Evolutionary conservation across 2,888 invertebrate genomes (phyloP), one percentile per base, ranked within the genome.

Genomic region (Leptothorax acervorum): DNA sequence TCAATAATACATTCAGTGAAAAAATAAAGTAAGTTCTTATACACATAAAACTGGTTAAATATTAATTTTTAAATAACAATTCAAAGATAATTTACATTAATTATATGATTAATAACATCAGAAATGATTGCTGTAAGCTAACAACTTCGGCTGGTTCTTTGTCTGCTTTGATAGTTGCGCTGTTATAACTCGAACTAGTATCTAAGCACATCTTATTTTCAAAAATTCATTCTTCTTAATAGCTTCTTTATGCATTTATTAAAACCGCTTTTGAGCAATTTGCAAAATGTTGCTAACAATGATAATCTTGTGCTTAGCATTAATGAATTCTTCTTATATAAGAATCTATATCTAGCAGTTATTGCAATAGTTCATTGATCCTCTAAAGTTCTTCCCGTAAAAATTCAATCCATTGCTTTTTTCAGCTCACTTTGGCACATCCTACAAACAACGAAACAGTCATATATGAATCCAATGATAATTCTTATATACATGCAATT

Each of bases 281-380:
- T 98, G 98, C 83, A 99, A 95, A 76, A 99, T 97, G 94, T 98
- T 99, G 79, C 98, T 97, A 8, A 99, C 97, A 2, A 99, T 97
- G 75, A 98, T 98, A 8, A 99, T 98, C 94, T 98, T 97, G 91
- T 98, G 97, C 93, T 99, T 98, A 4, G 98, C 98, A 94, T 98
- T 98, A 86, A 98, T 97, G 68, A 99, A 95, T 93, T 98, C n/a
- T 98, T 93, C 98, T 98, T 0, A 99, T 98, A 95, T 99, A 99
- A 0, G 96, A 96, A 86, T 99, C 98, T 78, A 99, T 96, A 93
- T 99, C 98, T 3, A 98, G 96, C 28, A 98, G 97, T 86, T 97
- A 97, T 90, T 97, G 96, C 90, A 98, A 97, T 0, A 97, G 96
- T 79, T 97, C 97, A 66, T 97, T 96, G 45, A 99, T 97, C 92